These are phyloP conservation scores for Epizoanthus rinbou DNA, from an alignment of 92 coral and sea anemone genomes.

Conservation along the genomic window DNA sequence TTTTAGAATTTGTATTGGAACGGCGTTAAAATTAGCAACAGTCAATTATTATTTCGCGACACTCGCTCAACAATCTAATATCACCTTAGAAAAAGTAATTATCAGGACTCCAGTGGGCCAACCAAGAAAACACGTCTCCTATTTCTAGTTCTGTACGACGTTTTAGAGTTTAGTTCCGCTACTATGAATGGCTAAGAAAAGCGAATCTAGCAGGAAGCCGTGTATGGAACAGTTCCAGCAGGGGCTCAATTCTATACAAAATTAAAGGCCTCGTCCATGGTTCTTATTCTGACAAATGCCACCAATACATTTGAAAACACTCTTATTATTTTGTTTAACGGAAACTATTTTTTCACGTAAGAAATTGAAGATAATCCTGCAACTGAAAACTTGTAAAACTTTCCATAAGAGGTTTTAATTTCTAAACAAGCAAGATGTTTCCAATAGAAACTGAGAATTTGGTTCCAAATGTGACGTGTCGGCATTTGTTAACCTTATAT, in stretches of 20 bases:
- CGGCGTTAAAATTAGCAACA: conserved; percentile 37
- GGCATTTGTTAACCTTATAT: conserved; percentile 26
- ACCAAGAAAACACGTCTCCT: neutral
- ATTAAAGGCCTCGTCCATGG: neutral
- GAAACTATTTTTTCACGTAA: conserved; percentile 15
- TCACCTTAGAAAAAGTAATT: conserved; percentile 11
- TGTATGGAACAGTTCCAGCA: no score
- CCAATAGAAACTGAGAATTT: conserved; percentile 26
- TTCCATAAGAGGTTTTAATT: conserved; percentile 34
- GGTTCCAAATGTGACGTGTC: conserved; percentile 28
- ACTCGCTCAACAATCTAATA: conserved; percentile 28
- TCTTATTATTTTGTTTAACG: neutral
- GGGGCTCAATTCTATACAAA: no score
- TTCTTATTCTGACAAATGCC: neutral
- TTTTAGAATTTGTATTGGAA: conserved; percentile 18
- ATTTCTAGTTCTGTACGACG: no score
- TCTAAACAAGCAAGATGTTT: conserved; percentile 34
- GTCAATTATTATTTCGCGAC: conserved; percentile 4
- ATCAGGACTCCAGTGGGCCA: conserved; percentile 6
- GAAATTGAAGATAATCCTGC: neutral
- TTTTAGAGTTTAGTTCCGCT: no score
- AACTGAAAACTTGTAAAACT: neutral
- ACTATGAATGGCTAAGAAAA: no score
- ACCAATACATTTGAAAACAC: neutral
- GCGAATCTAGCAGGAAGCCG: no score